Base-by-base conservation (phyloP, 2,888 invertebrate genomes). In the Athalia cordata region DNA sequence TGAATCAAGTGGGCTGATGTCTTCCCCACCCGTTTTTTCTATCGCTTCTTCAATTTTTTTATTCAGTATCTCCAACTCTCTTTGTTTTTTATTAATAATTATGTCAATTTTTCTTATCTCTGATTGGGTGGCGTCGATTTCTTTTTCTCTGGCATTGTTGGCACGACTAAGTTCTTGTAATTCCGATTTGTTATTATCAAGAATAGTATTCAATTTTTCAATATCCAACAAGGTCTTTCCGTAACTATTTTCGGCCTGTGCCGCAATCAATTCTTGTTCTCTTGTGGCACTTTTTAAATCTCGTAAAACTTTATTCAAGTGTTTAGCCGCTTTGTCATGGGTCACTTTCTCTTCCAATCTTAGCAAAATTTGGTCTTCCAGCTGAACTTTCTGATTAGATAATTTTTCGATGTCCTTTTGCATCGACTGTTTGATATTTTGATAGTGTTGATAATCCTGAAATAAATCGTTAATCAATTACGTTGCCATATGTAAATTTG, bases 271-370 rank as follows among this genome's bases (percentile, higher is more conserved):
- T 90, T 94, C 94, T 91, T 92, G 90, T 64, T 88, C 87, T 52
- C 91, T 88, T 62, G 92, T 90, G 62, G 88, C 87, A 50, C 91
- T 91, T 80, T 92, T 92, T 0, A 89, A 82, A 47, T 91, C 90
- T 11, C 89, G 87, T 4, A 93, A 83, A 5, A 91, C 81, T 85
- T 92, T 92, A 90, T 87, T 93, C 90, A 92, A 83, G 81, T 90
- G 85, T 66, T 85, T 85, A 4, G 94, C 93, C 0, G 94, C 93
- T 85, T 95, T 95, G 83, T 95, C 94, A 64, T 94, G 93, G 5
- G 94, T 92, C 5, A 94, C 87, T 84, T 94, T 94, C 9, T 94
- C 94, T 84, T 95, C 94, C 0, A 96, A 90, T 79, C 93, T 92
- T 29, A 89, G 87, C 5, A 95, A 86, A 50, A 95, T 93, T 65